Percentiles rank a stretch among this genome's conserved stretches.
Conservation (phyloP, 2,113 vertebrate genomes). For the Lycaon pictus region DNA sequence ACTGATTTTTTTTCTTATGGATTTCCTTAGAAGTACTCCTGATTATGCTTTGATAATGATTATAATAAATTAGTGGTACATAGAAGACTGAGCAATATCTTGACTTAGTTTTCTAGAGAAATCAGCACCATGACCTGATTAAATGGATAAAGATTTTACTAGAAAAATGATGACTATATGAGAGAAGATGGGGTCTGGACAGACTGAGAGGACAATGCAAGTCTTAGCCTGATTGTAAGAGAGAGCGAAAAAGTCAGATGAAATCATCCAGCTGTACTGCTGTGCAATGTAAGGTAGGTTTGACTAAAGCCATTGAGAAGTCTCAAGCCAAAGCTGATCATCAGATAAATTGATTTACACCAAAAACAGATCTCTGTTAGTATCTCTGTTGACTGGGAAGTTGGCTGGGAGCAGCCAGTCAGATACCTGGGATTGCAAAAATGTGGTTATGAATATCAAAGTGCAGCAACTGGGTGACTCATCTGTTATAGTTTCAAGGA, state of each 20-base stretch:
- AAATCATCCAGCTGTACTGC: not conserved
- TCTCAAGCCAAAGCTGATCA: not conserved
- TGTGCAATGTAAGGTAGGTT: not conserved
- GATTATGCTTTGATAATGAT: not conserved
- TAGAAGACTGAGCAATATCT: not conserved
- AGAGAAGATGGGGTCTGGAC: not conserved
- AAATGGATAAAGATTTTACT: not conserved
- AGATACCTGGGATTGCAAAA: not conserved
- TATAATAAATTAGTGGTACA: not conserved
- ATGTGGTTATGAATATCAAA: not conserved
- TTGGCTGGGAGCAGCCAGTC: not conserved
- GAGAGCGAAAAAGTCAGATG: not conserved
- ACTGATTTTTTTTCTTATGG: not conserved
- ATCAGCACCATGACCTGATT: not conserved
- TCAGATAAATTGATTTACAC: not conserved
- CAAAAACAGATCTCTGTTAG: not conserved
- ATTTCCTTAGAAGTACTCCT: not conserved
- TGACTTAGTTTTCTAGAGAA: not conserved
- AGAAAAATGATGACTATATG: not conserved
- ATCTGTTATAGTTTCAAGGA: not conserved
- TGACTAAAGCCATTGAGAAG: not conserved
- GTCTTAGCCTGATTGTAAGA: not conserved
- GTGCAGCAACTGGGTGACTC: not conserved
- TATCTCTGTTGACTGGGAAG: not conserved
- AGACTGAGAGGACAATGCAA: not conserved